Base-by-base conservation (phyloP, 2,113 vertebrate genomes). In the Thamnophis sirtalis region DNA sequence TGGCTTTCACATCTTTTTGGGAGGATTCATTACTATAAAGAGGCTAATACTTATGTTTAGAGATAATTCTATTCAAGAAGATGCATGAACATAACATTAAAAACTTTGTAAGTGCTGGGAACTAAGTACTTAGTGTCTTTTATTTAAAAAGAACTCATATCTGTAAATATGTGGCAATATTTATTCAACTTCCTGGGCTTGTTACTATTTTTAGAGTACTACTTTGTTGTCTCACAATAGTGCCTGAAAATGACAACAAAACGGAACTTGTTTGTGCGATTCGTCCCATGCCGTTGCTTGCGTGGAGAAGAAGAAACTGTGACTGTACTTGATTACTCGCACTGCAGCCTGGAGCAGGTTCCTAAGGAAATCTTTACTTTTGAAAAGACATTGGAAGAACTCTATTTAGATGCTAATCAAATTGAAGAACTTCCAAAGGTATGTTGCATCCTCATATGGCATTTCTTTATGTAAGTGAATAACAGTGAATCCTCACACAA, bases 371-470 rank as follows among this genome's bases (percentile, higher is more conserved):
- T 99, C 97, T 99, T 99, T 95, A 97, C 98, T 97, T 99, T 98
- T 93, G 99, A 99, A 97, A 99, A 99, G 98, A 99, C 98, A 92
- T 98, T 99, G 96, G 99, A 99, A 97, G 99, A 99, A 93, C 99
- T 99, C 94, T 99, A 98, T 98, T 98, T 99, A 96, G 99, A 99
- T 97, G 99, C 99, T 97, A 99, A 99, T 98, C 99, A 99, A 97
- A 99, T 99, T 93, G 98, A 99, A 97, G 99, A 99, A 95, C 98
- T 99, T 98, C 99, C 99, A 93, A 99, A 99, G 98, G 99, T 99
- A 98, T 87, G 95, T 93, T 92, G 98, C 97, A 96, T 92, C 55
- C 5, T 91, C 93, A 94, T 95, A 0, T 48, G 49, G 33, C 3
- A 4, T 86, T 28, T 86, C 43, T 38, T 19, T 53, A 9, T 58